Conservation (phyloP, 2,888 invertebrate genomes). For the Phyllotreta cruciferae region DNA sequence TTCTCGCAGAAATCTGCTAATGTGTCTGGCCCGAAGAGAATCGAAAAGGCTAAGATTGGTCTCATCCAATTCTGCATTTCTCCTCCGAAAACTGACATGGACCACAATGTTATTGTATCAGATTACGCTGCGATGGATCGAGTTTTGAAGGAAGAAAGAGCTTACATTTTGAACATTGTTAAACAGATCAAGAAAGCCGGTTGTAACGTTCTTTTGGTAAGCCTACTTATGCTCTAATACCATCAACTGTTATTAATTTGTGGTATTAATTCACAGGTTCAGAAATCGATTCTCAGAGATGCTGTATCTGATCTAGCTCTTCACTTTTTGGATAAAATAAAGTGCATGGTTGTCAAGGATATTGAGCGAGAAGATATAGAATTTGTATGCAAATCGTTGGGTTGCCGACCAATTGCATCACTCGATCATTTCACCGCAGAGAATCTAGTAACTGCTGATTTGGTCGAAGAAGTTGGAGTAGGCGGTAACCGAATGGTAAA, state of each 20-base stretch:
- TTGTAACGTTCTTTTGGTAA: conserved; percentile 94
- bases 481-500: conserved; percentile 91
- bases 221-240: too few relatives aligned
- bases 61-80: conserved; percentile 99
- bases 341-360: conserved; percentile 98
- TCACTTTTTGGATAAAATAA: conserved; percentile 98
- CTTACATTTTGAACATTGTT: conserved; percentile 97
- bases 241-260: too few relatives aligned
- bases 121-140: conserved; percentile 99
- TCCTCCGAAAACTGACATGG: conserved; percentile 99
- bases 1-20: conserved; percentile 90
- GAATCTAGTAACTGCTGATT: conserved; percentile 88
- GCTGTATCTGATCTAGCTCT: conserved; percentile 96
- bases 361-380: conserved; percentile 98
- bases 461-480: conserved; percentile 92
- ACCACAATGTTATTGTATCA: conserved; percentile 93
- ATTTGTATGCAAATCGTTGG: conserved; percentile 93
- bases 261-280: conserved; percentile 54
- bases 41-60: conserved; percentile 98
- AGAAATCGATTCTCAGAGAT: conserved; percentile 85
- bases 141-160: conserved; percentile 94
- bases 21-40: conserved; percentile 87
- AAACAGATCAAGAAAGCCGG: conserved; percentile 99
- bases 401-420: conserved; percentile 97
- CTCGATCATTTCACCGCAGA: conserved; percentile 96